These are phyloP conservation scores for Centropus bengalensis DNA, from an alignment of 2,113 vertebrate species.

Conservation along the genomic window DNA sequence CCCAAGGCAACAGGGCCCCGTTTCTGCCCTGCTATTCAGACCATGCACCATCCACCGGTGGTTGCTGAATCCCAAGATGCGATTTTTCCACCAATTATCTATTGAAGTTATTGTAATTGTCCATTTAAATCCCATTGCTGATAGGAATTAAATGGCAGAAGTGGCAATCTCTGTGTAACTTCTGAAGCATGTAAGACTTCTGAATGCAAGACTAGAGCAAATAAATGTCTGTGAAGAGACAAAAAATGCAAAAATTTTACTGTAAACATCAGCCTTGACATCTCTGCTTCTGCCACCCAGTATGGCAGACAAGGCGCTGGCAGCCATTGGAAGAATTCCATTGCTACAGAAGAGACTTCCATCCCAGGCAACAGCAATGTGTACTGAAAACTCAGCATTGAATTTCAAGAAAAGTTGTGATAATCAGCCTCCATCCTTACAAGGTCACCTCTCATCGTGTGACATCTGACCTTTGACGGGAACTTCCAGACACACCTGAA, in stretches of 20 bases:
- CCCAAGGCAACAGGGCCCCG: background rate
- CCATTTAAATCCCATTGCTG: background rate
- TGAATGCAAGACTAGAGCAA: background rate
- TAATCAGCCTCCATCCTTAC: background rate
- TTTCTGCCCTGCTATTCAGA: background rate
- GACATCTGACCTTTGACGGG: rapidly evolving
- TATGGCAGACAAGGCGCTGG: background rate
- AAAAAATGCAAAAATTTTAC: background rate
- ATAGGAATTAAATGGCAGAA: background rate
- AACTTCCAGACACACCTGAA: background rate
- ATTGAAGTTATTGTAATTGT: background rate
- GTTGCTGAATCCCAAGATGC: background rate
- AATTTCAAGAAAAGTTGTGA: background rate
- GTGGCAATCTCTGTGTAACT: background rate
- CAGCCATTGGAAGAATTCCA: background rate
- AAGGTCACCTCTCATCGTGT: rapidly evolving
- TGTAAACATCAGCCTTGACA: background rate
- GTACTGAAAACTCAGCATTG: background rate
- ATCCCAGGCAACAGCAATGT: background rate
- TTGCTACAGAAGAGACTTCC: background rate
- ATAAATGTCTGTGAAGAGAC: background rate
- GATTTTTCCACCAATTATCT: background rate
- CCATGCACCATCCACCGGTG: rapidly evolving
- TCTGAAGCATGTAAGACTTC: background rate
- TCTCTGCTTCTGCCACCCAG: background rate